These are phyloP conservation scores for Myotis yumanensis DNA, from an alignment of 2,113 vertebrate genomes.

Conservation along the genomic window DNA sequence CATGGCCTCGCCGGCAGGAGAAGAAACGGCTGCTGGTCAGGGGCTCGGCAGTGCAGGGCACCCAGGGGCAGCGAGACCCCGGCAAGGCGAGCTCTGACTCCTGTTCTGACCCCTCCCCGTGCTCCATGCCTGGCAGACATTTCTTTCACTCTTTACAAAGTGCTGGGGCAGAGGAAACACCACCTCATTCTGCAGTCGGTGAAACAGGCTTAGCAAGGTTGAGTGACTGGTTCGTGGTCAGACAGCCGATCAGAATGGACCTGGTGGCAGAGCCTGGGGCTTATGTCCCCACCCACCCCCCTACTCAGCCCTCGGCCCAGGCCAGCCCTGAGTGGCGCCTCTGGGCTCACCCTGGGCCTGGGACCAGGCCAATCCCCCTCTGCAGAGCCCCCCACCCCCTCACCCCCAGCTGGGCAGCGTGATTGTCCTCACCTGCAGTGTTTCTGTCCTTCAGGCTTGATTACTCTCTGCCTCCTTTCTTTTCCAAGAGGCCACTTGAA, in stretches of 20 bases:
- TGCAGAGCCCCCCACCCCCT: not conserved
- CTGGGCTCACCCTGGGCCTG: not conserved
- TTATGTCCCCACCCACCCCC: fast-evolving
- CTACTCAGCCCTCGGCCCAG: not conserved
- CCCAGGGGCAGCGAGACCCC: fast-evolving
- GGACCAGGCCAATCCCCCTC: not conserved
- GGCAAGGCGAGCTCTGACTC: fast-evolving
- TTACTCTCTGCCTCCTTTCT: slow-evolving; percentile 76
- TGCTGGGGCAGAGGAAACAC: too few relatives aligned
- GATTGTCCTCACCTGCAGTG: slow-evolving; percentile 80
- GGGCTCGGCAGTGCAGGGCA: not conserved
- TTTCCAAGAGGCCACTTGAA: slow-evolving; percentile 76
- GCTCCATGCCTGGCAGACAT: not conserved
- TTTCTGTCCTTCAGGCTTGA: slow-evolving; percentile 77
- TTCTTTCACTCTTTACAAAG: fast-evolving
- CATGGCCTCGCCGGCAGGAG: fast-evolving
- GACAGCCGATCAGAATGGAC: fast-evolving
- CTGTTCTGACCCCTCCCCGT: not conserved
- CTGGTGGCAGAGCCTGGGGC: not conserved
- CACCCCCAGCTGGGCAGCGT: slow-evolving; percentile 14
- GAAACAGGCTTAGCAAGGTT: not conserved
- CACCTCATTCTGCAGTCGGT: not conserved
- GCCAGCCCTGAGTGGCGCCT: not conserved
- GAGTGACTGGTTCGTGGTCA: not conserved
- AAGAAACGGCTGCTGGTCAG: not conserved